Conservation (phyloP, 1,140 invertebrate genomes). For the Calosoma granatense region DNA sequence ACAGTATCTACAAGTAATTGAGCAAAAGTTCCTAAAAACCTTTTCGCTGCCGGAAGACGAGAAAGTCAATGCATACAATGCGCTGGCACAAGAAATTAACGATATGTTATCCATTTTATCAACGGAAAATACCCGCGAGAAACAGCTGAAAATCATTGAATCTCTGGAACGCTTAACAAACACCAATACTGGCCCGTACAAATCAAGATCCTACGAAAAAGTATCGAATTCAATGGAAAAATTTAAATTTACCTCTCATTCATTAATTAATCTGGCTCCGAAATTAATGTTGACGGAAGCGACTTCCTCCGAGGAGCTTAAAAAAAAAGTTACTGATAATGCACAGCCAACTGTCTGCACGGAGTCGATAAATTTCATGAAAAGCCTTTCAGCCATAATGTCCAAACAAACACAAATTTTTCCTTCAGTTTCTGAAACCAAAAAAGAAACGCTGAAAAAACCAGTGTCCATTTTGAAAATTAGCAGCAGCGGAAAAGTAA, state of each 20-base stretch:
- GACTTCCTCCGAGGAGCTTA: too few relatives aligned
- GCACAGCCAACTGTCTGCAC: not conserved
- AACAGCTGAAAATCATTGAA: not conserved
- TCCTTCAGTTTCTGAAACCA: not conserved
- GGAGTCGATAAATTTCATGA: too few relatives aligned
- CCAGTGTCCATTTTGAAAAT: too few relatives aligned
- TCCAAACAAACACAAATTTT: not conserved
- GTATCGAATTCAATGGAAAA: too few relatives aligned
- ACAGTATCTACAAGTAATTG: not conserved
- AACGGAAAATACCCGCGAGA: not conserved
- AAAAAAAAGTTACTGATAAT: not conserved
- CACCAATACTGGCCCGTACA: too few relatives aligned
- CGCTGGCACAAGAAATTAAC: not conserved
- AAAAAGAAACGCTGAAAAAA: not conserved
- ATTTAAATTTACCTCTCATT: too few relatives aligned
- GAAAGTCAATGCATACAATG: not conserved
- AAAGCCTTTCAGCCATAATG: not conserved
- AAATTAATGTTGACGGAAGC: too few relatives aligned
- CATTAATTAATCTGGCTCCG: not conserved
- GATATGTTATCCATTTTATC: not conserved
- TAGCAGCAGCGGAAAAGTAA: not conserved
- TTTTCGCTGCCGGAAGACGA: not conserved
- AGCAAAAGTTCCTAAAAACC: not conserved
- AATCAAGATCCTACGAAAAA: too few relatives aligned
- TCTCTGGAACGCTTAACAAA: not conserved